phyloP scores from a whole-genome alignment of 1,140 invertebrate genomes.

The Meloidogyne floridensis region DNA sequence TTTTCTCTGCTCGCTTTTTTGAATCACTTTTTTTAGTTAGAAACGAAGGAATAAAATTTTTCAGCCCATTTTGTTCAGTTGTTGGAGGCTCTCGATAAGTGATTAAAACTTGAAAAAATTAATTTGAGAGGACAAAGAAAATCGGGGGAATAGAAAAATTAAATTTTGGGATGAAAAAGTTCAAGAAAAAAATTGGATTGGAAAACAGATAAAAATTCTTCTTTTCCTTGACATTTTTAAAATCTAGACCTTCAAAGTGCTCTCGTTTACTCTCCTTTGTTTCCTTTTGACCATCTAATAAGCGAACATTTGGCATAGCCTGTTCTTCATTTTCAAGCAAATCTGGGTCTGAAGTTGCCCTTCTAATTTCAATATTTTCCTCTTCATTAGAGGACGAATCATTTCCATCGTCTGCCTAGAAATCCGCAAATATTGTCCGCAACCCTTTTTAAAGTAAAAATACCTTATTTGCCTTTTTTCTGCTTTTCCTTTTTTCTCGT shows the following conservation, averaged over 20 bases:
- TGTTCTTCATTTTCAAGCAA: conserved; percentile 26
- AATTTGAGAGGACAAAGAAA: too few relatives aligned
- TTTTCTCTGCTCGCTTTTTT: background rate
- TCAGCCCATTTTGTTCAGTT: background rate
- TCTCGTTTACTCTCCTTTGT: background rate
- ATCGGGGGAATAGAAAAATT: too few relatives aligned
- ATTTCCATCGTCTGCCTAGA: background rate
- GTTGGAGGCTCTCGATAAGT: background rate
- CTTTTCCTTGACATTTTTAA: too few relatives aligned
- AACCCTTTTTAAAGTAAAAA: background rate
- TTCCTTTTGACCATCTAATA: conserved; percentile 25
- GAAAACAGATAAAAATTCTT: too few relatives aligned
- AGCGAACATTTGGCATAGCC: conserved; percentile 33
- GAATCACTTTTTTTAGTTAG: background rate
- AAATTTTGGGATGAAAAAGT: too few relatives aligned
- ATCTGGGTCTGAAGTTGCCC: conserved; percentile 13
- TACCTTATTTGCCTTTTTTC: background rate
- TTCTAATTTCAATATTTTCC: background rate
- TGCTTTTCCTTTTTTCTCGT: conserved; percentile 13
- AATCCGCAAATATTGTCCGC: background rate
- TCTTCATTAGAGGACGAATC: conserved; percentile 21
- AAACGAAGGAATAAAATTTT: conserved; percentile 12
- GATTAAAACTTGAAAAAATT: background rate
- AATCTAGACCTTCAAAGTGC: background rate
- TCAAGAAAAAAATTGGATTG: too few relatives aligned